Percentiles rank a stretch among this genome's conserved stretches.
These are phyloP conservation scores for Ochropleura plecta DNA, from an alignment of 2,888 invertebrate genomes.

Conservation along the genomic window DNA sequence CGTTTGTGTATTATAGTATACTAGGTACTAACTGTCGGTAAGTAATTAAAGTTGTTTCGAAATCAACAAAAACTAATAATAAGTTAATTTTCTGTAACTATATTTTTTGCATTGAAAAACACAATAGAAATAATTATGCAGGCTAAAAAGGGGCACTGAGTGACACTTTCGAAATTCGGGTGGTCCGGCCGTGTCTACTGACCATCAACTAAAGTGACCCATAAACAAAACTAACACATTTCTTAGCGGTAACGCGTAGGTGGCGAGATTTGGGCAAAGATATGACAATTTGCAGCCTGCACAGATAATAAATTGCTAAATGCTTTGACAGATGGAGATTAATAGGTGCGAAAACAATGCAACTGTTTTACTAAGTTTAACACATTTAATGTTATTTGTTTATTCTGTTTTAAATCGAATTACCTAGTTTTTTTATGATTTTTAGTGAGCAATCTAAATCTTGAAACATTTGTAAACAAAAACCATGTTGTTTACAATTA, in stretches of 20 bases:
- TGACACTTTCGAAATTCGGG: constrained; percentile 57
- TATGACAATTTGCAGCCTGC: constrained; percentile 72
- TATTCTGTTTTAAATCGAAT: background rate
- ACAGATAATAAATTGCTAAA: constrained; percentile 69
- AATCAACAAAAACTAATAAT: background rate
- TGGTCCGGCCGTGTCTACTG: constrained; percentile 58
- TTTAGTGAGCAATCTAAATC: no score
- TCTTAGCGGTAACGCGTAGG: constrained; percentile 73
- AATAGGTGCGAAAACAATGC: constrained; percentile 69
- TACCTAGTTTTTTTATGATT: background rate
- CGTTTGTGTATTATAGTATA: background rate
- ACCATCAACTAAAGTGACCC: constrained; percentile 69
- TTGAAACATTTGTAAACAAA: no score
- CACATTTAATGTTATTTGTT: constrained; percentile 28
- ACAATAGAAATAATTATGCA: constrained; percentile 53
- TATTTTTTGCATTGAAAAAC: constrained; percentile 2
- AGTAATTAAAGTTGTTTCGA: background rate
- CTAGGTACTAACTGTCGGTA: background rate
- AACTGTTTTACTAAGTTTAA: constrained; percentile 27
- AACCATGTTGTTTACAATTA: background rate
- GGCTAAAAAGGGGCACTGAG: constrained; percentile 21
- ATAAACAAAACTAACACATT: constrained; percentile 71
- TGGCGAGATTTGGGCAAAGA: constrained; percentile 74
- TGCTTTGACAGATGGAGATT: constrained; percentile 83
- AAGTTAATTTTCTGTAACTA: constrained; percentile 6